Evolutionary conservation across 1,140 invertebrate species (phyloP).

Genomic region (Ceratitis capitata): DNA sequence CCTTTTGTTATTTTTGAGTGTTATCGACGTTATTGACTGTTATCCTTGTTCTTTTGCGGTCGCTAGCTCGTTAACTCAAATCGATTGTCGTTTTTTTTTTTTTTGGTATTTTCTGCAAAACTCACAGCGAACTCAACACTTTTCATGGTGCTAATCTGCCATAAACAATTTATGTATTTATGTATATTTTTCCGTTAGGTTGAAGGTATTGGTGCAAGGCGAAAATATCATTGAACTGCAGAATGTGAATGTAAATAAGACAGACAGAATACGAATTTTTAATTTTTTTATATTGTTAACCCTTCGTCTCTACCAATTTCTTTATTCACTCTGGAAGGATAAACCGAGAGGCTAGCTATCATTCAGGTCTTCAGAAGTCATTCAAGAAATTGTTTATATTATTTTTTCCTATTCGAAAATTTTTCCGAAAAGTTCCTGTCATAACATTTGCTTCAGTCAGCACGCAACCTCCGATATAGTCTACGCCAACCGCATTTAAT

Average conservation of each 20-base stretch:
- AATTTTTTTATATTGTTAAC: too few species aligned
- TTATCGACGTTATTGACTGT: not conserved
- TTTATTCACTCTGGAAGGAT: too few species aligned
- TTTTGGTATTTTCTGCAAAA: too few species aligned
- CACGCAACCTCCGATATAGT: too few species aligned
- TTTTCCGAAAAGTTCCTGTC: too few species aligned
- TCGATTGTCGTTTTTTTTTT: constrained; percentile 13
- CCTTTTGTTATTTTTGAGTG: not conserved
- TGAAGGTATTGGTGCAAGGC: not conserved
- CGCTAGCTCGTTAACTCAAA: not conserved
- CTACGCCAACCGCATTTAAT: too few species aligned
- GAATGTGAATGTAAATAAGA: not conserved
- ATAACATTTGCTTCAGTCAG: too few species aligned
- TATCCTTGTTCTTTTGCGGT: not conserved
- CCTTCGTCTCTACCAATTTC: too few species aligned
- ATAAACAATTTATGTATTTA: constrained; percentile 21
- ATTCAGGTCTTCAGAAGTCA: too few species aligned
- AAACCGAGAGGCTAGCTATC: too few species aligned
- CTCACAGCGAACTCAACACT: constrained; percentile 24
- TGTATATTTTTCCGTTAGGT: not conserved
- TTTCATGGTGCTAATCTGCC: constrained; percentile 10
- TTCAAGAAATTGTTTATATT: too few species aligned
- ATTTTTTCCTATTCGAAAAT: too few species aligned
- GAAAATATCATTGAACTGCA: constrained; percentile 10
- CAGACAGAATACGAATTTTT: not conserved